Evolutionary conservation across 2,888 invertebrate species (phyloP).

Genomic region (Chironomus tentans): DNA sequence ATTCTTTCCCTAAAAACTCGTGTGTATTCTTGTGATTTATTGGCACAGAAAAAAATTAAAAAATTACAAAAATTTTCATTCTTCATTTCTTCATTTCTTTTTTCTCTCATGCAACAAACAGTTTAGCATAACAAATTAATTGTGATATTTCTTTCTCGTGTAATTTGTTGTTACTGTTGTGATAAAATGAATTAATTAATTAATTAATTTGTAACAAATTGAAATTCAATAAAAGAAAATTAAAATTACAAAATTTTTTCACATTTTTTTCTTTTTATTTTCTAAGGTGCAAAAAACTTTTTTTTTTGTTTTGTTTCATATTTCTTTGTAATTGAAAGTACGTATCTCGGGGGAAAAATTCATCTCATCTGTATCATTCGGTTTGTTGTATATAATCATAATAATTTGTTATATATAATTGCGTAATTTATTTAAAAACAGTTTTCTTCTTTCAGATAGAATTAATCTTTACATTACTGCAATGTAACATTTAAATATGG

Average conservation of each 20-base stretch:
- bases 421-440: no score
- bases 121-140: neutral
- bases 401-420: no score
- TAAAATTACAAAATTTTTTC: neutral
- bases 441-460: no score
- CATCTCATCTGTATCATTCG: no score
- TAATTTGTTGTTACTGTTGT: no score
- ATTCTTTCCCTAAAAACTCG: neutral
- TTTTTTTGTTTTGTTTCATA: neutral
- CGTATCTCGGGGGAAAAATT: neutral
- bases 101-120: neutral
- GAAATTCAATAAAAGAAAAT: neutral
- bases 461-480: no score
- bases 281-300: neutral
- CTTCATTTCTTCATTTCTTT: neutral
- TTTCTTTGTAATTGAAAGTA: conserved; percentile 1
- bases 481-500: no score
- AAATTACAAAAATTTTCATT: neutral
- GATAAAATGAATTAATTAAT: no score
- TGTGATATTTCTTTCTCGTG: no score
- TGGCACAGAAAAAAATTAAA: neutral
- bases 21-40: neutral
- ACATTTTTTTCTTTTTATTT: neutral
- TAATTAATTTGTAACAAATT: no score
- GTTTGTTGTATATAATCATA: no score